Percentiles rank a stretch among this genome's conserved stretches.
Conservation (phyloP, 37 sponge, comb jelly and placozoan species). For the Amphimedon queenslandica region DNA sequence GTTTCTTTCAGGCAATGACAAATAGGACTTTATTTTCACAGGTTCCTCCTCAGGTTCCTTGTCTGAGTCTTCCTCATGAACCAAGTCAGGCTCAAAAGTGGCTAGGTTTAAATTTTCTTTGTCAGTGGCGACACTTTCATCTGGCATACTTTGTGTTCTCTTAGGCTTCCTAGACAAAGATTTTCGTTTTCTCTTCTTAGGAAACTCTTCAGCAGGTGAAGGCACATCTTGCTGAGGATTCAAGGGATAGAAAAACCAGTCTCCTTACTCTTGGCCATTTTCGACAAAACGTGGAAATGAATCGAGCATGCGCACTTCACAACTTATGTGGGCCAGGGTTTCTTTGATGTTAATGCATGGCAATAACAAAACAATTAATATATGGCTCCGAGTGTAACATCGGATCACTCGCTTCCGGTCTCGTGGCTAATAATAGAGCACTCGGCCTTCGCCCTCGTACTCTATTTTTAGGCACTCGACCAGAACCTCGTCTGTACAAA, state of each 20-base stretch:
- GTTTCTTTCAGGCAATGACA: too few species aligned
- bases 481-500: background rate
- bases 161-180: too few species aligned
- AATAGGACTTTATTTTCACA: background rate
- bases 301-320: background rate
- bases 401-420: constrained; percentile 1
- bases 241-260: too few species aligned
- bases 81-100: too few species aligned
- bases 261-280: constrained; percentile 1
- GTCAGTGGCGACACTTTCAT: background rate
- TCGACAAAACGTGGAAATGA: background rate
- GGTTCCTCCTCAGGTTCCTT: background rate
- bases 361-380: too few species aligned
- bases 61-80: background rate
- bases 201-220: too few species aligned
- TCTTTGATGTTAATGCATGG: too few species aligned
- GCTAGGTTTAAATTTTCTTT: background rate
- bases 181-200: too few species aligned
- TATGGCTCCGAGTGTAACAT: too few species aligned
- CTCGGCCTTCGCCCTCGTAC: background rate
- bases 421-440: background rate
- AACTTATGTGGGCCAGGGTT: background rate
- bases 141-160: too few species aligned
- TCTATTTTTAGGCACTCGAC: background rate
- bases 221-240: too few species aligned